Conservation (phyloP, 2,888 invertebrate genomes). For the Graphium colonna region DNA sequence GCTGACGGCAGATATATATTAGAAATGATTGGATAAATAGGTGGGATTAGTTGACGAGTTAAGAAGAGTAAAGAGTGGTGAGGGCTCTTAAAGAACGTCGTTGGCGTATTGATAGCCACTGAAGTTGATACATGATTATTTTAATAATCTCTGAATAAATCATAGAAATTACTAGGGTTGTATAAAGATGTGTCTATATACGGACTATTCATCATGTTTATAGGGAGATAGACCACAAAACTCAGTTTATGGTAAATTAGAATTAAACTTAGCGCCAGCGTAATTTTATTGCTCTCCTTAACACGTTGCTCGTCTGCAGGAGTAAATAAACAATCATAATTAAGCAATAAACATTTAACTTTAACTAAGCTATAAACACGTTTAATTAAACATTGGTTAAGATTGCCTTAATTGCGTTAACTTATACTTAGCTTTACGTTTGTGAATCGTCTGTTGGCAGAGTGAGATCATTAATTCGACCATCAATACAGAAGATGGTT, state of each 20-base stretch:
- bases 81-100: no score
- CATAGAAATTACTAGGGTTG: no score
- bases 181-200: no score
- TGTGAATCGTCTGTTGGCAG: background rate
- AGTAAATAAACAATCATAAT: background rate
- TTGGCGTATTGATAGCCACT: no score
- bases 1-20: no score
- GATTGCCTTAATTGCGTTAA: background rate
- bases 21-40: no score
- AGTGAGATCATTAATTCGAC: background rate
- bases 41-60: no score
- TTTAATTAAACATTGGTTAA: background rate
- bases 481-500: slow-evolving; percentile 1
- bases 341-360: background rate
- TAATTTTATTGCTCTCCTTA: background rate
- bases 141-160: no score
- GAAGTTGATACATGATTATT: no score
- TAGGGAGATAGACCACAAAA: no score
- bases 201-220: no score
- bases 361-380: background rate
- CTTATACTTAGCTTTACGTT: background rate
- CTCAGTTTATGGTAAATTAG: background rate
- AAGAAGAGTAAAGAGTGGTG: no score
- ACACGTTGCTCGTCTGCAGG: background rate
- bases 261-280: background rate